Percentiles rank a stretch among this genome's conserved stretches.
Conservation (phyloP, 2,888 invertebrate species). For the Bellardia bayeri region DNA sequence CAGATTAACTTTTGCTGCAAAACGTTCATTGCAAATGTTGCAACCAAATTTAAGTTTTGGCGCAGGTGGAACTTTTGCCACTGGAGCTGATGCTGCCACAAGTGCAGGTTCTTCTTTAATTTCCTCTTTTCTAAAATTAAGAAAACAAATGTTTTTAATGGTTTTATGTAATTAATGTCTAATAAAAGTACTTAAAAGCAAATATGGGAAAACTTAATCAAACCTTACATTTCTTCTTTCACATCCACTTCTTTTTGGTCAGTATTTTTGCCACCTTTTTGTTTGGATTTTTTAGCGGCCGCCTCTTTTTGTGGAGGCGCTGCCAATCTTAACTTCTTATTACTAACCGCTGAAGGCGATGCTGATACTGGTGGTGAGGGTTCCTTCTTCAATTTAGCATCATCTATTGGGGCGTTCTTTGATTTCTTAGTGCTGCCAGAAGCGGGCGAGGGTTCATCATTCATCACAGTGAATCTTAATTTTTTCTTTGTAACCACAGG, state of each 20-base stretch:
- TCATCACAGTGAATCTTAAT: constrained; percentile 3
- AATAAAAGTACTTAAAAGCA: neutral
- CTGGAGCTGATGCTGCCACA: neutral
- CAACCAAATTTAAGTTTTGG: constrained; percentile 76
- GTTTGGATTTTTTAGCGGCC: constrained; percentile 62
- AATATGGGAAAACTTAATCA: constrained; percentile 17
- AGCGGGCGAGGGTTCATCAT: neutral
- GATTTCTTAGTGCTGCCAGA: constrained; percentile 40
- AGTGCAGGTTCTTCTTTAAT: constrained; percentile 64
- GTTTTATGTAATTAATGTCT: neutral
- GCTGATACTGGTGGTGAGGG: constrained; percentile 28
- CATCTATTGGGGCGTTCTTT: constrained; percentile 10
- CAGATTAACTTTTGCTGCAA: constrained; percentile 77
- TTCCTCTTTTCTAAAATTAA: constrained; percentile 79
- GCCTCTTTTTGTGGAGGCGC: constrained; percentile 58
- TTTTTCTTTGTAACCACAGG: constrained; percentile 63
- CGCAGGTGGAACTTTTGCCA: constrained; percentile 15
- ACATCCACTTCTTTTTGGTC: constrained; percentile 60
- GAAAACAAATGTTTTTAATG: neutral
- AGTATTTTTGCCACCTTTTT: constrained; percentile 58
- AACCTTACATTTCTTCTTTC: constrained; percentile 79
- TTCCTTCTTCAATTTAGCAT: constrained; percentile 67
- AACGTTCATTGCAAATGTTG: constrained; percentile 79
- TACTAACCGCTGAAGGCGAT: constrained; percentile 56
- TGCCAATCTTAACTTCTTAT: constrained; percentile 77